Evolutionary conservation across 2,797 vertebrate genomes (phyloP).

Genomic region (Limosa lapponica): DNA sequence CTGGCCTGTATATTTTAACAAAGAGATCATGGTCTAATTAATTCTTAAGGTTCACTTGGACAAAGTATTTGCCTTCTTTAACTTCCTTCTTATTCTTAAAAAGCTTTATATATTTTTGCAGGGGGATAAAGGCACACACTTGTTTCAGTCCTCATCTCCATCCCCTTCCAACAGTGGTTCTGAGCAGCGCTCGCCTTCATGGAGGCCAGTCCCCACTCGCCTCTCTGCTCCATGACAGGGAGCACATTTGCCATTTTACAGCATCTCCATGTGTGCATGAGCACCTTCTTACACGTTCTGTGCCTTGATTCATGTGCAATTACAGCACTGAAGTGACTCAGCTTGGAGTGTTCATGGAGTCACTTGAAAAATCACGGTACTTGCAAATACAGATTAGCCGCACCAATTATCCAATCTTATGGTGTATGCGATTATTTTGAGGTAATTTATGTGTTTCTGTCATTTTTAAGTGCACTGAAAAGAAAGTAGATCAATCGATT

Average conservation of each 20-base stretch:
- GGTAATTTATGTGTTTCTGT: neutral
- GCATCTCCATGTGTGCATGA: too few species aligned
- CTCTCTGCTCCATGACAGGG: neutral
- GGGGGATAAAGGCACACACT: neutral
- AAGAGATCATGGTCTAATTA: neutral
- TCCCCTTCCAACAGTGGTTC: neutral
- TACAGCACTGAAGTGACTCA: neutral
- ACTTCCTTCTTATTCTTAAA: neutral
- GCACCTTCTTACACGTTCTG: neutral
- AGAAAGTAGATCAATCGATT: neutral
- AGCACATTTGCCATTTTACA: neutral
- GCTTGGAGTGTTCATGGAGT: neutral
- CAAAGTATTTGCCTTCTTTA: neutral
- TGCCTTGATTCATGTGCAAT: neutral
- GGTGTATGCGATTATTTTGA: neutral
- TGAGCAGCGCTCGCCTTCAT: neutral
- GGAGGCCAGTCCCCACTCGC: fast-evolving
- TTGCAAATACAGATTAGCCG: neutral
- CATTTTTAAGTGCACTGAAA: neutral
- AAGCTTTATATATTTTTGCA: neutral
- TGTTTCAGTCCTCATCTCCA: neutral
- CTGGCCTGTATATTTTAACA: neutral
- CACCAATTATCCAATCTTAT: neutral
- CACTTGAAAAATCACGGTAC: neutral
- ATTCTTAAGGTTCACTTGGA: neutral